A percentile compares a stretch with the other conserved stretches of the same genome.
Conservation (phyloP, 2,797 vertebrate species). For the Carduelis carduelis region DNA sequence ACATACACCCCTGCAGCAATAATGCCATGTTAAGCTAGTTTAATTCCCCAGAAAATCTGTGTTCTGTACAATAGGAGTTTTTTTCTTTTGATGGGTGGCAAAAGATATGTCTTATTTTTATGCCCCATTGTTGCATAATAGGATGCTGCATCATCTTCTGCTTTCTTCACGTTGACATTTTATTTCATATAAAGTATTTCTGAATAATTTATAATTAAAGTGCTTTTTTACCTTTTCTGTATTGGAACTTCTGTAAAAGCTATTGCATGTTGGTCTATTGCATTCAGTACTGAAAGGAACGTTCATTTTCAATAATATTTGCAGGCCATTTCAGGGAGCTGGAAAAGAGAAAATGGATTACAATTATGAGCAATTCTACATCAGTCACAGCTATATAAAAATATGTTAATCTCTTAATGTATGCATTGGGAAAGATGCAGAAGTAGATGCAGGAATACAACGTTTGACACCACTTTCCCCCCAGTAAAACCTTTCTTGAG, state of each 20-base stretch:
- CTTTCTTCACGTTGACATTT: neutral
- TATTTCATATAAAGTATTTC: slow-evolving; percentile 8
- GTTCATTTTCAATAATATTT: neutral
- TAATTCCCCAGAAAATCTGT: neutral
- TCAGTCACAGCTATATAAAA: neutral
- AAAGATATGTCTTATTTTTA: neutral
- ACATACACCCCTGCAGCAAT: neutral
- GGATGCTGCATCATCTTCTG: neutral
- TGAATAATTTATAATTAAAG: slow-evolving; percentile 51
- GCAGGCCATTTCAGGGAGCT: neutral
- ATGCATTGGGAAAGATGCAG: neutral
- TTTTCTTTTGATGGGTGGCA: neutral
- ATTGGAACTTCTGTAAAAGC: neutral
- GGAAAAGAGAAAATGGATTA: neutral
- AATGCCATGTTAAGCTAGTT: neutral
- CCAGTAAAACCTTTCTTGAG: neutral
- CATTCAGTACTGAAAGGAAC: neutral
- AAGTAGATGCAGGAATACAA: neutral
- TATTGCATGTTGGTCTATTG: neutral
- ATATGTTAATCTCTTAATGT: neutral
- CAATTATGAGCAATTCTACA: neutral
- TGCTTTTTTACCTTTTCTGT: neutral
- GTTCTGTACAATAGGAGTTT: neutral
- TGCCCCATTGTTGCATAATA: neutral
- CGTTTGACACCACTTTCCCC: neutral